Percentiles rank a stretch among this genome's conserved stretches.
These are phyloP conservation scores for Heterohyrax brucei DNA, from an alignment of 2,797 vertebrate species.

Conservation along the genomic window DNA sequence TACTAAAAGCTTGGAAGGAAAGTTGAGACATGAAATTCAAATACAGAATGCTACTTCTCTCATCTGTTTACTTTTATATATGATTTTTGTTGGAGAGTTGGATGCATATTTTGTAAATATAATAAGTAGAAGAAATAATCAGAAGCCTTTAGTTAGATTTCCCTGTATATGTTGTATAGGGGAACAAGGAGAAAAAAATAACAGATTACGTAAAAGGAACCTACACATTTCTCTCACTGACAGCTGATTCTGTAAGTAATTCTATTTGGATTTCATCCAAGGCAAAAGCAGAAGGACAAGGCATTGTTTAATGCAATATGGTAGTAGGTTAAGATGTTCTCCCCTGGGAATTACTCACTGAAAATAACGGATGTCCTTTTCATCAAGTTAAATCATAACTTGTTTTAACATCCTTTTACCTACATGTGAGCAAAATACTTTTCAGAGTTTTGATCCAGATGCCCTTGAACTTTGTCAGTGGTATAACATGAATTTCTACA, in stretches of 20 bases:
- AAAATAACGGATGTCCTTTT: constrained; percentile 91
- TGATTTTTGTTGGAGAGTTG: constrained; percentile 35
- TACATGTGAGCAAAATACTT: constrained; percentile 86
- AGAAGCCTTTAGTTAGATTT: constrained; percentile 76
- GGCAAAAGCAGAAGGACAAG: constrained; percentile 86
- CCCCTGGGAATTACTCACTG: constrained; percentile 90
- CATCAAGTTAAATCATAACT: constrained; percentile 87
- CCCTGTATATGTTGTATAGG: constrained; percentile 36
- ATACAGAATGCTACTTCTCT: not conserved
- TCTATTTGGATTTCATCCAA: constrained; percentile 89
- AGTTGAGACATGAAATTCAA: not conserved
- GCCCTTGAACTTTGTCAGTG: constrained; percentile 82
- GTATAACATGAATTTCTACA: constrained; percentile 15
- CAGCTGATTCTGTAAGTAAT: constrained; percentile 89
- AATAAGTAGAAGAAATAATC: constrained; percentile 67
- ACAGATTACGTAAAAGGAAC: constrained; percentile 76
- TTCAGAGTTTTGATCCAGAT: constrained; percentile 86
- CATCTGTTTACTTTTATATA: not conserved
- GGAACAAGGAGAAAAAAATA: constrained; percentile 73
- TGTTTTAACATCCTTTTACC: constrained; percentile 91
- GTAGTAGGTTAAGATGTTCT: constrained; percentile 87
- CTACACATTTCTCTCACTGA: constrained; percentile 83
- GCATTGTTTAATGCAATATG: constrained; percentile 89
- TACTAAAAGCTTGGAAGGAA: not conserved
- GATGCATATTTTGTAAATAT: constrained; percentile 21